Percentiles rank a stretch among this genome's conserved stretches.
Evolutionary conservation across 2,113 vertebrate species (phyloP).

Genomic region (Theropithecus gelada): DNA sequence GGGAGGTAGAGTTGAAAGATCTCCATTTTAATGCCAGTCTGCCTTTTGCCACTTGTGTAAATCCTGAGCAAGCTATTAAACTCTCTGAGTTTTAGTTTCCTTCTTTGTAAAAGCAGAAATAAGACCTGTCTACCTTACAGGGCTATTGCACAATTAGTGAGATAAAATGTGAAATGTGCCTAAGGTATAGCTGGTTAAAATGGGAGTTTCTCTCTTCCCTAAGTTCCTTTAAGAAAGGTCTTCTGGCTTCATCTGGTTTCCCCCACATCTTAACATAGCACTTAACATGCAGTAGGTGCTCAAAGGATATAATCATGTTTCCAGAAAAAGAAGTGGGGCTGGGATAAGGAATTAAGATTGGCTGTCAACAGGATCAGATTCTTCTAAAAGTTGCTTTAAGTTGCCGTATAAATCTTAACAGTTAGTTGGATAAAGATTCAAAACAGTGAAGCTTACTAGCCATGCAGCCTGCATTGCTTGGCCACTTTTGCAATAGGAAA

Average conservation of each 20-base stretch:
- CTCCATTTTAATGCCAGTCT: background rate
- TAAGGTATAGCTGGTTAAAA: background rate
- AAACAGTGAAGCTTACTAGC: background rate
- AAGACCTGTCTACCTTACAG: background rate
- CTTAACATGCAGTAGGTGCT: background rate
- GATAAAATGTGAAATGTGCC: background rate
- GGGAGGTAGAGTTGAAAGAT: background rate
- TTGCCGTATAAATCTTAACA: conserved; percentile 6
- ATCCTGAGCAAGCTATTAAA: background rate
- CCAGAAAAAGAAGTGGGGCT: background rate
- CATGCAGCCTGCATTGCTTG: background rate
- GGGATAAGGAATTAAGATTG: background rate
- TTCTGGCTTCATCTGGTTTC: background rate
- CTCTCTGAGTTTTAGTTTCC: background rate
- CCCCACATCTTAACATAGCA: background rate
- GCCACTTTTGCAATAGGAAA: background rate
- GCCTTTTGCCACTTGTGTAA: background rate
- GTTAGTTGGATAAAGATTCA: background rate
- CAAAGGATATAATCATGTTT: background rate
- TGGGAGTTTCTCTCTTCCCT: background rate
- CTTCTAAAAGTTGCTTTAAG: background rate
- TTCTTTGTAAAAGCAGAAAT: background rate
- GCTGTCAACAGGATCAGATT: background rate
- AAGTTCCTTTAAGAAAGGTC: background rate
- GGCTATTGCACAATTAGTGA: background rate